A percentile compares a stretch with the other conserved stretches of the same genome.
These are phyloP conservation scores for Dasyurus viverrinus DNA, from an alignment of 2,113 vertebrate genomes.

Conservation along the genomic window DNA sequence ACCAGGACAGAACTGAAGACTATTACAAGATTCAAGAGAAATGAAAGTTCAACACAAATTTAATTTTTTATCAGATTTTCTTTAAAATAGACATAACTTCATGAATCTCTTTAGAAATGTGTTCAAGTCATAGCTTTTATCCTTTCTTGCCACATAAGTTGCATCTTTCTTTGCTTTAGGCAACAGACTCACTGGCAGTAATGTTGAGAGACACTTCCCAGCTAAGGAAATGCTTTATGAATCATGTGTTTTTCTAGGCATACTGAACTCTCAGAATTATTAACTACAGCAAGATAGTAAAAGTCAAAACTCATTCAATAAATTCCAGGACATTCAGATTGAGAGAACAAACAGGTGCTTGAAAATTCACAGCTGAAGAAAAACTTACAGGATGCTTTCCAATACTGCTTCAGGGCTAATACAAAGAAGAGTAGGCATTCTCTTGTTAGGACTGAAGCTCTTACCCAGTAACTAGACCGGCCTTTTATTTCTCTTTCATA, in stretches of 20 bases:
- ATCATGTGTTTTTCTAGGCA: slow-evolving; percentile 1
- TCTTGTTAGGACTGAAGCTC: neutral
- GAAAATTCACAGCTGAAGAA: slow-evolving; percentile 8
- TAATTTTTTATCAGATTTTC: neutral
- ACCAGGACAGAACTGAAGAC: neutral
- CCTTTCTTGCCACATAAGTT: neutral
- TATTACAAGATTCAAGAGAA: neutral
- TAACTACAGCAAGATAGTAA: slow-evolving; percentile 35
- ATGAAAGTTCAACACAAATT: neutral
- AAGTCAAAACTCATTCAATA: slow-evolving; percentile 48
- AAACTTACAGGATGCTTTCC: neutral
- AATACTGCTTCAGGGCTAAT: neutral
- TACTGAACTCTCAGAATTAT: slow-evolving; percentile 42
- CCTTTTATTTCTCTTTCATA: neutral
- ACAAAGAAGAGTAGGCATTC: neutral
- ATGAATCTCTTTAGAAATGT: neutral
- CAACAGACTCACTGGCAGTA: neutral
- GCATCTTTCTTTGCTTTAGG: neutral
- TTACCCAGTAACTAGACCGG: neutral
- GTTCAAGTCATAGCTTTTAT: neutral
- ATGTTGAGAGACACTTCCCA: neutral
- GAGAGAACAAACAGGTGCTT: slow-evolving; percentile 46
- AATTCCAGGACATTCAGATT: neutral
- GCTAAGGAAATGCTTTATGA: slow-evolving; percentile 2
- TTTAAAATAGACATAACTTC: slow-evolving; percentile 3